Evolutionary conservation across 2,888 invertebrate genomes (phyloP).

Genomic region (Philereme vetulata): DNA sequence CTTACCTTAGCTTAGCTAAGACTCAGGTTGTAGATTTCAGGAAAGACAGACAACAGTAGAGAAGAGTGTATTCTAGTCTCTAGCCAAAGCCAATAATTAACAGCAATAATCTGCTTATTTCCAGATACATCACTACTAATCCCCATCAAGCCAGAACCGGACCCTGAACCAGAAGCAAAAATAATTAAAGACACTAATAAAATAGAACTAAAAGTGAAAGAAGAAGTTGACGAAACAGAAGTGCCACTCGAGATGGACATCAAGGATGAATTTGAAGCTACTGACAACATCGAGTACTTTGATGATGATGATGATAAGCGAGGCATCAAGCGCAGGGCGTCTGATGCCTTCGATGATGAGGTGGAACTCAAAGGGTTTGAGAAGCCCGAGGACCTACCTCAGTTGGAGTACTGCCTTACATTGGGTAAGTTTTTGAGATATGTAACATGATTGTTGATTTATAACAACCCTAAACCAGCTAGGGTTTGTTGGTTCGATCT

Average conservation of each 20-base stretch:
- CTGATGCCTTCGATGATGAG: conserved; percentile 60
- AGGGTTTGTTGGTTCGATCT: too few relatives aligned
- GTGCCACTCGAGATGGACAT: conserved; percentile 14
- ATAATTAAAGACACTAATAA: conserved; percentile 13
- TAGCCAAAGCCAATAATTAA: too few relatives aligned
- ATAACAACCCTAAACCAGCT: too few relatives aligned
- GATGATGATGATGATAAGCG: conserved; percentile 47
- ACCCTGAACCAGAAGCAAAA: conserved; percentile 10
- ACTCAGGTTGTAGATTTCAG: too few relatives aligned
- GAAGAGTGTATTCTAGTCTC: too few relatives aligned
- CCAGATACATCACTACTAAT: conserved; percentile 18
- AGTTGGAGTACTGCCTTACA: conserved; percentile 54
- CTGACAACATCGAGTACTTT: conserved; percentile 26
- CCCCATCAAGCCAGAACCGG: conserved; percentile 14
- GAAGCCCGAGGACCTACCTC: conserved; percentile 48
- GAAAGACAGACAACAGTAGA: too few relatives aligned
- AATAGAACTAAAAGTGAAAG: conserved; percentile 13
- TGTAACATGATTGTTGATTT: background rate
- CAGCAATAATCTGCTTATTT: background rate
- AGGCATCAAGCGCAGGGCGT: conserved; percentile 70
- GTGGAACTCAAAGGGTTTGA: conserved; percentile 72
- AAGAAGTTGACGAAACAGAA: conserved; percentile 29
- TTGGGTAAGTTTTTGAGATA: conserved; percentile 56
- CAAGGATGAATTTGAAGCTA: conserved; percentile 28
- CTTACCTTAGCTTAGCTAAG: too few relatives aligned